Conservation (phyloP, 2,113 vertebrate species). For the Dromaius novaehollandiae region DNA sequence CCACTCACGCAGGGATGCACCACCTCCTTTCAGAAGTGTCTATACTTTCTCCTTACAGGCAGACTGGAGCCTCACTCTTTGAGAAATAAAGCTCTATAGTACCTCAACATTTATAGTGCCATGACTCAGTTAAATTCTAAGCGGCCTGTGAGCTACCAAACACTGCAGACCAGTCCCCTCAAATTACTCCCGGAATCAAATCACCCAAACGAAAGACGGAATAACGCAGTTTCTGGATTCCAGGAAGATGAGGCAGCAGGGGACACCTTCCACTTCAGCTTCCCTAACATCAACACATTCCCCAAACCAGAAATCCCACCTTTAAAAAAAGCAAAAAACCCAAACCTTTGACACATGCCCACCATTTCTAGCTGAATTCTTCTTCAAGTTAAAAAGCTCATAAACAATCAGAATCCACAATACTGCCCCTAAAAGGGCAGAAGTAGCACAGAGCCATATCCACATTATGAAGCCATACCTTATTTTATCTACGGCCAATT, state of each 20-base stretch:
- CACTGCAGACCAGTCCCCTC: constrained; percentile 19
- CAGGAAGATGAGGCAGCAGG: not conserved
- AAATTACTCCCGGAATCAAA: not conserved
- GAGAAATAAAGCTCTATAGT: constrained; percentile 24
- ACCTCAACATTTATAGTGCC: constrained; percentile 30
- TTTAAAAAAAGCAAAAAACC: not conserved
- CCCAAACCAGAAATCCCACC: not conserved
- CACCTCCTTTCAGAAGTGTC: not conserved
- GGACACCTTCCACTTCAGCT: constrained; percentile 7
- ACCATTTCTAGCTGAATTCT: not conserved
- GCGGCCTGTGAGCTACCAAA: constrained; percentile 24
- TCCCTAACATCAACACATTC: not conserved
- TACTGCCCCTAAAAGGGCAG: accelerated
- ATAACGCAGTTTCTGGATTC: not conserved
- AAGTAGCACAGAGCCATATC: not conserved
- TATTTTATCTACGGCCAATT: not conserved
- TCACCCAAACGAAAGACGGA: not conserved
- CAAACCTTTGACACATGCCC: constrained; percentile 60
- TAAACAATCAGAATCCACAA: not conserved
- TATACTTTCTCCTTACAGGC: not conserved
- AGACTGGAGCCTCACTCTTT: not conserved
- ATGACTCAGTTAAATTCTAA: constrained; percentile 69
- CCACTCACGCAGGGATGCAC: not conserved
- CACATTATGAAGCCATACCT: not conserved
- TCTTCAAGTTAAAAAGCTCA: not conserved